phyloP scores from a whole-genome alignment of 2,888 invertebrate genomes.

The Drosophila neonasuta region DNA sequence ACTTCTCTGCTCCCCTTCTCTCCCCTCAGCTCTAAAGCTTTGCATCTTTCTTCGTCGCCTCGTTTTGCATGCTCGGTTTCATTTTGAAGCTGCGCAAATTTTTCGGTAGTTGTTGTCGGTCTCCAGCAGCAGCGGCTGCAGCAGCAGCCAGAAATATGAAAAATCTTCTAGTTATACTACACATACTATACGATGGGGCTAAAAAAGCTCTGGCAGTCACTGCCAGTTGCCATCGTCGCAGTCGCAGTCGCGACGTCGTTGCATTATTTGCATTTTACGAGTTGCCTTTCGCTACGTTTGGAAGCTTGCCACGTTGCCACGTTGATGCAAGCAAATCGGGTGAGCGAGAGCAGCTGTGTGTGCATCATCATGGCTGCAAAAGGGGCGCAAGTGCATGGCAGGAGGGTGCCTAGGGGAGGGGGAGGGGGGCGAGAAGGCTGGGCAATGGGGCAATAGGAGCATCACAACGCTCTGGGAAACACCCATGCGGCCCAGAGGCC shows the following conservation, averaged over 20 bases:
- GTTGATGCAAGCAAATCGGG: constrained; percentile 1
- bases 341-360: constrained; percentile 2
- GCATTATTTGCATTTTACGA: constrained; percentile 78
- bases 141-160: constrained; percentile 75
- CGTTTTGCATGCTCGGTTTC: constrained; percentile 76
- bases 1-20: constrained; percentile 6
- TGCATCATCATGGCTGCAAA: not conserved
- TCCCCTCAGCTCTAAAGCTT: constrained; percentile 4
- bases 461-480: constrained; percentile 45
- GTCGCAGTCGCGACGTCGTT: constrained; percentile 63
- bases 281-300: constrained; percentile 65
- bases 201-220: constrained; percentile 70
- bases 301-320: constrained; percentile 66
- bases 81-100: constrained; percentile 68
- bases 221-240: constrained; percentile 71
- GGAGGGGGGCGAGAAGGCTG: not conserved
- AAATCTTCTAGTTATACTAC: constrained; percentile 65
- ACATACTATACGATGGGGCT: constrained; percentile 18
- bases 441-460: constrained; percentile 23
- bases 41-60: constrained; percentile 56
- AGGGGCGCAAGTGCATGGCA: not conserved
- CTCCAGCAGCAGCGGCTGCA: constrained; percentile 12
- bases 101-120: constrained; percentile 56
- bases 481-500: constrained; percentile 48
- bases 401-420: not conserved